Conservation (phyloP, 2,113 vertebrate genomes). For the Pogona vitticeps region DNA sequence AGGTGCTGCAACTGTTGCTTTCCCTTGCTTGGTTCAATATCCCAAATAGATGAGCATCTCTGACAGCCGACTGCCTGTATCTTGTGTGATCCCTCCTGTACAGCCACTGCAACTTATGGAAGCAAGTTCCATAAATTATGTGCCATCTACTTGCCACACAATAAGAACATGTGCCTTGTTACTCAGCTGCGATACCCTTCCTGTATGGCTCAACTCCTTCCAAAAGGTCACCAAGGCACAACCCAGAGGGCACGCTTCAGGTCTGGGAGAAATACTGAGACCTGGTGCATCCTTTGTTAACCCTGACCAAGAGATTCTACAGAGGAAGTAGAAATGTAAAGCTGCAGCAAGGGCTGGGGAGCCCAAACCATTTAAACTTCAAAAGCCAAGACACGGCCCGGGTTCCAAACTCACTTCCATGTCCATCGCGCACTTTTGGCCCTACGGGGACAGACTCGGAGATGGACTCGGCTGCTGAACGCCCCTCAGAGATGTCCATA, state of each 20-base stretch:
- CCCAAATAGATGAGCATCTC: no score
- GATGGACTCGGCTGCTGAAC: conserved; percentile 92
- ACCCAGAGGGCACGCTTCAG: neutral
- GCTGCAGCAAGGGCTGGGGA: neutral
- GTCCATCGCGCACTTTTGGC: conserved; percentile 92
- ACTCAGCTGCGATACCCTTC: neutral
- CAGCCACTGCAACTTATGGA: neutral
- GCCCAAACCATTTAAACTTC: neutral
- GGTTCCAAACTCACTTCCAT: conserved; percentile 86
- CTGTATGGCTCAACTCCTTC: neutral
- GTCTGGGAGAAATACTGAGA: no score
- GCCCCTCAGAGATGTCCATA: conserved; percentile 97
- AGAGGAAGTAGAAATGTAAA: neutral
- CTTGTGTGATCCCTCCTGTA: no score
- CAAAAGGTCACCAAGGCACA: no score
- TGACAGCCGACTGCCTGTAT: no score
- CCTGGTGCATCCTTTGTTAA: neutral
- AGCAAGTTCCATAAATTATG: neutral
- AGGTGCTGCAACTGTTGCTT: no score
- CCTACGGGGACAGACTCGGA: conserved; percentile 90
- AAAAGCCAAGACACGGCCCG: neutral
- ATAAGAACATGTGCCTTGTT: neutral
- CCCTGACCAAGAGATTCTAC: neutral
- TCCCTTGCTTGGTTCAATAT: no score
- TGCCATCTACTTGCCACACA: no score